A percentile compares a stretch with the other conserved stretches of the same genome.
Evolutionary conservation across 37 sponge, comb jelly and placozoan species (phyloP).

Genomic region (Bolinopsis microptera): DNA sequence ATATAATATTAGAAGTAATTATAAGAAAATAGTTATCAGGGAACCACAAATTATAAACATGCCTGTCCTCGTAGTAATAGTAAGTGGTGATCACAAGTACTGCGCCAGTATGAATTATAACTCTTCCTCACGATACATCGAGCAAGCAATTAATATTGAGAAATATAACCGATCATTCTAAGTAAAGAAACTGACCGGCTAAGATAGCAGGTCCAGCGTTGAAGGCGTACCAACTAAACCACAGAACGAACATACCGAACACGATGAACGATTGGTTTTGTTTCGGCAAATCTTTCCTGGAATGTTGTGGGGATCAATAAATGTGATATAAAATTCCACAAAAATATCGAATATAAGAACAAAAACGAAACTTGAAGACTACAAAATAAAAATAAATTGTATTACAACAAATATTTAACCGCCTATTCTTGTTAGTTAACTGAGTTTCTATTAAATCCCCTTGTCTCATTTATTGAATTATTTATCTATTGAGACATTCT

Average conservation of each 20-base stretch:
- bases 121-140: too few relatives aligned
- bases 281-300: slow-evolving; percentile 3
- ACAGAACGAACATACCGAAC: slow-evolving; percentile 61
- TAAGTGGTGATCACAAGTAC: too few relatives aligned
- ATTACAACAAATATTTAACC: not conserved
- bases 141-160: too few relatives aligned
- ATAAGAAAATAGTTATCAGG: not conserved
- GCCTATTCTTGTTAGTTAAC: not conserved
- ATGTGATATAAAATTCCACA: not conserved
- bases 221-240: slow-evolving; percentile 56
- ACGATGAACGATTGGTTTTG: slow-evolving; percentile 59
- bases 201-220: slow-evolving; percentile 60
- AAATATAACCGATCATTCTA: too few relatives aligned
- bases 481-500: too few relatives aligned
- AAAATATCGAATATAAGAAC: too few relatives aligned
- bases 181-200: too few relatives aligned
- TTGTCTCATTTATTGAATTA: not conserved
- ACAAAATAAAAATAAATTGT: not conserved
- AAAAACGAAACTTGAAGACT: too few relatives aligned
- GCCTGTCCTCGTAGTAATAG: too few relatives aligned
- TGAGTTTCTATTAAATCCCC: not conserved
- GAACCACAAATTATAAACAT: too few relatives aligned
- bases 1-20: not conserved
- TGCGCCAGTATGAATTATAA: too few relatives aligned
- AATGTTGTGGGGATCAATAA: too few relatives aligned